A percentile compares a stretch with the other conserved stretches of the same genome.
phyloP scores from a whole-genome alignment of 2,797 vertebrate genomes.

The Lerista edwardsae region DNA sequence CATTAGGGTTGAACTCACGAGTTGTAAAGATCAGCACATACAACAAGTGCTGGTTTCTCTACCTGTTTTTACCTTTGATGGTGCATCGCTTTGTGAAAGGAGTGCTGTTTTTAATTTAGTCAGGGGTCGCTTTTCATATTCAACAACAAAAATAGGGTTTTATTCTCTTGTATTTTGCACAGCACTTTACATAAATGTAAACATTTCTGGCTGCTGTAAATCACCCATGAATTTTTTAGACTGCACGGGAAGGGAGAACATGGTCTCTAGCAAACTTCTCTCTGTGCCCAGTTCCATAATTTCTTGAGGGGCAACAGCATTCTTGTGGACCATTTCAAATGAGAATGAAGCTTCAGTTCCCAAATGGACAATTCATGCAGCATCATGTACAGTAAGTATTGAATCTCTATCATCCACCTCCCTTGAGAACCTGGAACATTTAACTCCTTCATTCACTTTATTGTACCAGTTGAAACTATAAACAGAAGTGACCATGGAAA shows the following conservation, averaged over 20 bases:
- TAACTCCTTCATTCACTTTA: constrained; percentile 18
- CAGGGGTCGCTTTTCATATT: constrained; percentile 52
- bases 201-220: constrained; percentile 37
- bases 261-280: constrained; percentile 10
- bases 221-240: constrained; percentile 33
- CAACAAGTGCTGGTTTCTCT: constrained; percentile 70
- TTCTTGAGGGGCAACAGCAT: constrained; percentile 59
- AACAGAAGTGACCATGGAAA: no score
- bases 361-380: constrained; percentile 57
- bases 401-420: constrained; percentile 6
- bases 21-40: constrained; percentile 79
- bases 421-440: not conserved
- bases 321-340: constrained; percentile 70
- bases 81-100: constrained; percentile 31
- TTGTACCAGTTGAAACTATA: not conserved
- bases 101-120: constrained; percentile 53
- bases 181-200: constrained; percentile 36
- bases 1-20: constrained; percentile 85
- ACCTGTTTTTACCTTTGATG: constrained; percentile 68
- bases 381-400: constrained; percentile 19
- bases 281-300: constrained; percentile 20
- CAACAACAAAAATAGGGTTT: constrained; percentile 42
- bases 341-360: constrained; percentile 68
- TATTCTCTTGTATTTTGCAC: constrained; percentile 34
- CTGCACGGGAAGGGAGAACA: not conserved